Evolutionary conservation across 2,888 invertebrate species (phyloP), one percentile per base, ranked within the genome.

Genomic region (Atethmia centrago): DNA sequence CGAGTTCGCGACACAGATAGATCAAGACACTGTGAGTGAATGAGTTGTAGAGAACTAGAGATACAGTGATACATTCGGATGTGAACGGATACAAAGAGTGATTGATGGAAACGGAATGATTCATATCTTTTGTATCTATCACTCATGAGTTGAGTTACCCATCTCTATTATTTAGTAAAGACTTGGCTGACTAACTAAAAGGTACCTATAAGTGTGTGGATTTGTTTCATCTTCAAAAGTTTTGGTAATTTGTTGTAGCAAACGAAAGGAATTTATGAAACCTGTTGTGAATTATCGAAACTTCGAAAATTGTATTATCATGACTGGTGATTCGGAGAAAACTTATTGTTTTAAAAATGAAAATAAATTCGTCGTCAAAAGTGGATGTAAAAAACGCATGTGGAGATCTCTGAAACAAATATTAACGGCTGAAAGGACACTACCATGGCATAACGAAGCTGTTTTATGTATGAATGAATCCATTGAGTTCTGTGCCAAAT

Each of bases 391-490:
- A 90, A 98, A 98, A 92, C 97, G 98, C 85, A 97, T 98, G 83
- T 99, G 99, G 98, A 98, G 98, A 91, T 98, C 98, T 10, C 92
- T 99, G 64, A 99, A 99, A 92, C 99, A 99, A 96, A 98, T 99
- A 87, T 95, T 98, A 66, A 96, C 98, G 2, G 97, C 98, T 56
- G 99, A 99, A 91, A 97, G 98, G 91, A 92, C 97, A 42, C 94
- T 98, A 75, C 97, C 98, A 5, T 98, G 98, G 98, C 97, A 97
- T 31, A 97, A 97, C 77, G 97, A 98, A 90, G 97, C 97, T 68
- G 97, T 98, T 72, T 97, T 98, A 88, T 99, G 98, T 98, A 95
- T 96, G 97, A 21, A 59, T 21, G 4, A 31, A 31, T 63, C 10
- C 2, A 65, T 49, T 47, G 3, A 56, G 7, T 28, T 49, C n/a